These are phyloP conservation scores for Peromyscus aztecus DNA, from an alignment of 2,797 vertebrate species.

Conservation along the genomic window DNA sequence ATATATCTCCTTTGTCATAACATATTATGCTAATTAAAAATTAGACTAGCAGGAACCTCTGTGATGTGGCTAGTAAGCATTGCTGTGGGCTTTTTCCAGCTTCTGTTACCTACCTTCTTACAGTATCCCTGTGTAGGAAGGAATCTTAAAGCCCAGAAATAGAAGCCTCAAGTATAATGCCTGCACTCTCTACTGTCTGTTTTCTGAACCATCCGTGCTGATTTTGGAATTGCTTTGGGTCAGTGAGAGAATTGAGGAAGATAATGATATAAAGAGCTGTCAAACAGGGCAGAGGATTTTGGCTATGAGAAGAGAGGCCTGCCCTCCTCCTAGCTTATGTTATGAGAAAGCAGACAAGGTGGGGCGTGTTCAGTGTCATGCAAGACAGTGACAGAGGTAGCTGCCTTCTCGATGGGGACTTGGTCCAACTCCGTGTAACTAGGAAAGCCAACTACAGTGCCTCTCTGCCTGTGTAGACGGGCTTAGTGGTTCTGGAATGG, in stretches of 20 bases:
- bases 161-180: background rate
- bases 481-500: background rate
- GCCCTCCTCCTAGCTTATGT: background rate
- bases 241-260: background rate
- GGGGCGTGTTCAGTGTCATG: background rate
- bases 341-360: background rate
- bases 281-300: background rate
- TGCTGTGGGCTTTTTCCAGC: background rate
- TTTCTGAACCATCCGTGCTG: background rate
- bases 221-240: conserved; percentile 63
- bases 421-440: background rate
- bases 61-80: conserved; percentile 27
- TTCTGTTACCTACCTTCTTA: background rate
- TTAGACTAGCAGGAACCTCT: conserved; percentile 34
- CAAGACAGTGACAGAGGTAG: background rate
- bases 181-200: background rate
- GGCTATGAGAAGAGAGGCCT: conserved; percentile 22
- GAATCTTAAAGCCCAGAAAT: background rate
- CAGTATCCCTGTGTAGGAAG: background rate
- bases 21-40: conserved; percentile 43
- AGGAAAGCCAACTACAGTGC: background rate
- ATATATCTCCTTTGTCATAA: background rate
- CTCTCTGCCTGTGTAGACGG: background rate
- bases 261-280: conserved; percentile 32
- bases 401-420: background rate